A percentile compares a stretch with the other conserved stretches of the same genome.
Conservation (phyloP, 2,113 vertebrate species). For the Eurypyga helias region DNA sequence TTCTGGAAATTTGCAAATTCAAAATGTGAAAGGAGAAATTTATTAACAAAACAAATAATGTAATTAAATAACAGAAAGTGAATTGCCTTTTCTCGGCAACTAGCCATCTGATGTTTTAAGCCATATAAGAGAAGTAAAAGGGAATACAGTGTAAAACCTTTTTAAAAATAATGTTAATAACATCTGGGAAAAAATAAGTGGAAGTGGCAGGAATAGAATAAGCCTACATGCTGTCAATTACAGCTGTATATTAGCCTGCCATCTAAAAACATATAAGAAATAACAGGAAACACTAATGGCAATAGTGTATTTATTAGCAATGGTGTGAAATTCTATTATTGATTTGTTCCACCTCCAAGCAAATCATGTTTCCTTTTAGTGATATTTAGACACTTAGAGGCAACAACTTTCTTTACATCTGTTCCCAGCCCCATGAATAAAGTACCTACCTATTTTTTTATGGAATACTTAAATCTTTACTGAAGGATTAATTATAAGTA, state of each 20-base stretch:
- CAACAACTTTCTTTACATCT: background rate
- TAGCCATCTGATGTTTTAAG: constrained; percentile 11
- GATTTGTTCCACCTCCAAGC: background rate
- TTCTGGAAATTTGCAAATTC: constrained; percentile 15
- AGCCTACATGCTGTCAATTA: background rate
- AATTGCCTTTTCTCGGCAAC: constrained; percentile 15
- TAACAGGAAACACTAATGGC: background rate
- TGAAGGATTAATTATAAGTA: background rate
- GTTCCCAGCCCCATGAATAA: background rate
- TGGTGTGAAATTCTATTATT: background rate
- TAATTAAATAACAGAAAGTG: constrained; percentile 28
- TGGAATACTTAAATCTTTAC: background rate
- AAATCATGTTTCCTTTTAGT: background rate
- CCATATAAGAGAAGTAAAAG: background rate
- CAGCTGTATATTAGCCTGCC: background rate
- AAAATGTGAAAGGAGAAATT: constrained; percentile 29
- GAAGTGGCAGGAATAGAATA: background rate
- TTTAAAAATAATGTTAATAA: background rate
- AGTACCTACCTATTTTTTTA: background rate
- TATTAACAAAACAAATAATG: no score
- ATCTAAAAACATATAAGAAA: background rate
- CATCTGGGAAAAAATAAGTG: background rate
- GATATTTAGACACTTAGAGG: background rate
- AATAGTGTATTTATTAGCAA: background rate
- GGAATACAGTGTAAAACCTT: background rate